phyloP scores from a whole-genome alignment of 1,140 invertebrate species.

The Pseudomyrmex concolor region DNA sequence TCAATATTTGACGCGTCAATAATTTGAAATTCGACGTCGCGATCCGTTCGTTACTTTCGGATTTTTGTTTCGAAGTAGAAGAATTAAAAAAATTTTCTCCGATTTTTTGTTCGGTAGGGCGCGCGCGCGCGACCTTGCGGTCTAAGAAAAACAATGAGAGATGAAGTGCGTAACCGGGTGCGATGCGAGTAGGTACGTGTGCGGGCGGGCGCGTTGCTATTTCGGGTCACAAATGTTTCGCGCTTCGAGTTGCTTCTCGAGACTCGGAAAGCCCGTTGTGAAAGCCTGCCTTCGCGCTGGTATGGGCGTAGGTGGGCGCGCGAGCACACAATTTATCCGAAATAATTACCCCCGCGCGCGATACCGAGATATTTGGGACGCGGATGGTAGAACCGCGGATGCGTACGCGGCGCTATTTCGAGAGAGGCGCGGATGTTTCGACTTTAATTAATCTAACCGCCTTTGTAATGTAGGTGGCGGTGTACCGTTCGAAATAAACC shows the following conservation, averaged over 20 bases:
- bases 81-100: background rate
- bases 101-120: background rate
- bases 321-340: constrained; percentile 66
- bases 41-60: too few species aligned
- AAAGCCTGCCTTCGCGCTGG: too few species aligned
- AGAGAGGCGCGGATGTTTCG: constrained; percentile 67
- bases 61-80: too few species aligned
- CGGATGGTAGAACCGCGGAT: constrained; percentile 50
- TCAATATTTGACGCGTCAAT: too few species aligned
- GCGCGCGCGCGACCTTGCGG: constrained; percentile 61
- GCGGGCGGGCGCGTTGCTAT: constrained; percentile 61
- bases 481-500: constrained; percentile 50
- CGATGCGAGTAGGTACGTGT: constrained; percentile 27
- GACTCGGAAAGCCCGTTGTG: constrained; percentile 62
- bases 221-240: constrained; percentile 69
- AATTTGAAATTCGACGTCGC: too few species aligned
- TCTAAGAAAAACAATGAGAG: constrained; percentile 73
- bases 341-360: constrained; percentile 66
- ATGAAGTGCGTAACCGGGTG: constrained; percentile 39
- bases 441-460: constrained; percentile 66
- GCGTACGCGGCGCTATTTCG: constrained; percentile 58
- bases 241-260: constrained; percentile 51
- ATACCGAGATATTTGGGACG: constrained; percentile 67
- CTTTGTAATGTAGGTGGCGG: constrained; percentile 54
- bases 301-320: constrained; percentile 66